phyloP scores from a whole-genome alignment of 2,797 vertebrate species.

The Sebastes reedi region DNA sequence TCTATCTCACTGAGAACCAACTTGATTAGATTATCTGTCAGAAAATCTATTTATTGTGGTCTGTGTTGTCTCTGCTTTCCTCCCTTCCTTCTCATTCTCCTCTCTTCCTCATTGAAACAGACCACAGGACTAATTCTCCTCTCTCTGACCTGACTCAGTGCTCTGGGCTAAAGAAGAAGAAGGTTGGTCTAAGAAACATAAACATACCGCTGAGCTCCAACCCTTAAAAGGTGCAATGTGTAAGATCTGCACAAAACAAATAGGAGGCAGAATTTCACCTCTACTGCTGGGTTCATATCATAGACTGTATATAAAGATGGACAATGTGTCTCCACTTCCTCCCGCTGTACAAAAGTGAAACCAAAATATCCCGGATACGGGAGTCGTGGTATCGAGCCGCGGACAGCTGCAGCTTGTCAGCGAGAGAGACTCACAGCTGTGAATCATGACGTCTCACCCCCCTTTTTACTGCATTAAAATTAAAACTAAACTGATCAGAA shows the following conservation, averaged over 20 bases:
- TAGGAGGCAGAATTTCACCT: background rate
- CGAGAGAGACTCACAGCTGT: no score
- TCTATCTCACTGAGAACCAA: background rate
- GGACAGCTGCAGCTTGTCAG: no score
- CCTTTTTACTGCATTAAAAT: no score
- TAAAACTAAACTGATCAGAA: no score
- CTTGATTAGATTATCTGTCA: conserved; percentile 39
- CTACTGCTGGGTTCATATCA: background rate
- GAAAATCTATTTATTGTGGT: conserved; percentile 37
- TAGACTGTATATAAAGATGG: no score
- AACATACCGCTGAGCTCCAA: background rate
- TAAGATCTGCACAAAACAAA: background rate
- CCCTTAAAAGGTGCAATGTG: background rate
- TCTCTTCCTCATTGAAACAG: background rate
- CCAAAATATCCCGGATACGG: no score
- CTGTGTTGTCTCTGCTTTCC: conserved; percentile 19
- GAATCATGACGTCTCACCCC: no score
- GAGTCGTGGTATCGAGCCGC: no score
- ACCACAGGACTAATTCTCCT: background rate
- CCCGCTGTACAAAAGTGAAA: no score
- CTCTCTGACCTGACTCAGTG: conserved; percentile 4
- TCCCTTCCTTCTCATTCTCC: background rate
- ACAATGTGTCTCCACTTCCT: no score
- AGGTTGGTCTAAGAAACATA: background rate
- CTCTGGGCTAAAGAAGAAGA: background rate